These are phyloP conservation scores for Falcaria lacertinaria DNA, from an alignment of 2,888 invertebrate genomes.

Conservation along the genomic window DNA sequence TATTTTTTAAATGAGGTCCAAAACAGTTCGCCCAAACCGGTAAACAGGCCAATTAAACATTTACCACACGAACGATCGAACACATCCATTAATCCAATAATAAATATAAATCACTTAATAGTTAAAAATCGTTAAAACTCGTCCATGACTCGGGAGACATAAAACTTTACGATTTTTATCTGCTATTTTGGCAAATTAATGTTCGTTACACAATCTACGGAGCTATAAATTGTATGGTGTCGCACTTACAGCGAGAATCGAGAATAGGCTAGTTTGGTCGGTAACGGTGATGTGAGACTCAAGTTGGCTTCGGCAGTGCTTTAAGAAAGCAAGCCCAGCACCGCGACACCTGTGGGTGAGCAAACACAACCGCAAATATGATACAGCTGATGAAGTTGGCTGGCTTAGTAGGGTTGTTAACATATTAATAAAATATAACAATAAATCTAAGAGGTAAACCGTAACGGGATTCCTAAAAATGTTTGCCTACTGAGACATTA, in stretches of 20 bases:
- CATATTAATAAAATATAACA: too few relatives aligned
- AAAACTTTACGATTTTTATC: conserved; percentile 51
- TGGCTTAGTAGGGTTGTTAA: too few relatives aligned
- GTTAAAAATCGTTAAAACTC: conserved; percentile 47
- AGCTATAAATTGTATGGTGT: conserved; percentile 21
- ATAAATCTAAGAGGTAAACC: too few relatives aligned
- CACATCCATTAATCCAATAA: conserved; percentile 41
- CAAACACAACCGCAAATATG: conserved; percentile 38
- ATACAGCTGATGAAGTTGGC: too few relatives aligned
- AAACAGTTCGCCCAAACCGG: conserved; percentile 37
- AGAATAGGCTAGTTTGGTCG: conserved; percentile 17
- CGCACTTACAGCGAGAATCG: conserved; percentile 11
- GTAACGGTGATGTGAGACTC: conserved; percentile 15
- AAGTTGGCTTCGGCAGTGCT: conserved; percentile 26
- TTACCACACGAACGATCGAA: conserved; percentile 38
- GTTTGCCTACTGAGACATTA: too few relatives aligned
- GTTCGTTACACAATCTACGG: conserved; percentile 35
- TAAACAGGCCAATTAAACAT: conserved; percentile 47
- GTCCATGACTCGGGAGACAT: conserved; percentile 37
- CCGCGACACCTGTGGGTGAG: conserved; percentile 22
- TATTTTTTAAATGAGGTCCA: conserved; percentile 16
- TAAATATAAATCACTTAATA: conserved; percentile 52
- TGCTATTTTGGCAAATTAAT: conserved; percentile 50
- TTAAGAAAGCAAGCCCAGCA: conserved; percentile 34
- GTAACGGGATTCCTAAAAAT: too few relatives aligned